Conservation (phyloP, 2,113 vertebrate genomes). For the Antennarius striatus region DNA sequence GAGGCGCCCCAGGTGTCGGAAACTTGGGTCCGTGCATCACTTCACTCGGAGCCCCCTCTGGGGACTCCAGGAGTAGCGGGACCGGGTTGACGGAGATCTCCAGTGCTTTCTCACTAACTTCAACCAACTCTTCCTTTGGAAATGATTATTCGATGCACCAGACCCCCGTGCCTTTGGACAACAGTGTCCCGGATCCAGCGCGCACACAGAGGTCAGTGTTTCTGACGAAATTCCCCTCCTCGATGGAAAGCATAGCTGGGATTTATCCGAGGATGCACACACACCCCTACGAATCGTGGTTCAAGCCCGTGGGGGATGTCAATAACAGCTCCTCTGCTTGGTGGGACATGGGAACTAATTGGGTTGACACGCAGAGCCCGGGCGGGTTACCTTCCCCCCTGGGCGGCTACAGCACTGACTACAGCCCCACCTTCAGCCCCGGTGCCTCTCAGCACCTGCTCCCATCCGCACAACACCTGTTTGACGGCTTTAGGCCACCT, state of each 20-base stretch:
- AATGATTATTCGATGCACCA: slow-evolving; percentile 91
- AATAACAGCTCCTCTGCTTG: slow-evolving; percentile 86
- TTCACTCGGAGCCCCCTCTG: slow-evolving; percentile 80
- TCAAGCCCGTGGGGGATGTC: slow-evolving; percentile 85
- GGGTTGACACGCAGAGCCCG: slow-evolving; percentile 89
- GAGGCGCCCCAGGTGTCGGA: slow-evolving; percentile 74
- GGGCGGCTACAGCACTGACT: slow-evolving; percentile 89
- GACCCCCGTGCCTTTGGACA: slow-evolving; percentile 69
- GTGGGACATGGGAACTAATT: slow-evolving; percentile 91
- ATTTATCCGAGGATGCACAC: slow-evolving; percentile 87
- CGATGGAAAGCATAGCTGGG: slow-evolving; percentile 89
- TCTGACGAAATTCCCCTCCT: slow-evolving; percentile 89
- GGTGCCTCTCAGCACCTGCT: slow-evolving; percentile 86
- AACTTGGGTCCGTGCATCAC: slow-evolving; percentile 78
- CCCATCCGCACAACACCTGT: slow-evolving; percentile 87
- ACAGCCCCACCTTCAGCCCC: slow-evolving; percentile 84
- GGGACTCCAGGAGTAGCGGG: slow-evolving; percentile 74
- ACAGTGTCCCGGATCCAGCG: slow-evolving; percentile 72
- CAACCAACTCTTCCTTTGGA: slow-evolving; percentile 83
- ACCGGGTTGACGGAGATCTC: slow-evolving; percentile 81
- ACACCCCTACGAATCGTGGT: slow-evolving; percentile 90
- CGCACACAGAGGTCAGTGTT: slow-evolving; percentile 86
- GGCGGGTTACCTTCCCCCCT: slow-evolving; percentile 85
- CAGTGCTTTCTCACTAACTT: slow-evolving; percentile 89
- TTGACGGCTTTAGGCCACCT: slow-evolving; percentile 92